Evolutionary conservation across 30 jellyfish, hydroid and myxozoan genomes (phyloP), one percentile per base, ranked within the genome.

Genomic region (Cassiopea andromeda): DNA sequence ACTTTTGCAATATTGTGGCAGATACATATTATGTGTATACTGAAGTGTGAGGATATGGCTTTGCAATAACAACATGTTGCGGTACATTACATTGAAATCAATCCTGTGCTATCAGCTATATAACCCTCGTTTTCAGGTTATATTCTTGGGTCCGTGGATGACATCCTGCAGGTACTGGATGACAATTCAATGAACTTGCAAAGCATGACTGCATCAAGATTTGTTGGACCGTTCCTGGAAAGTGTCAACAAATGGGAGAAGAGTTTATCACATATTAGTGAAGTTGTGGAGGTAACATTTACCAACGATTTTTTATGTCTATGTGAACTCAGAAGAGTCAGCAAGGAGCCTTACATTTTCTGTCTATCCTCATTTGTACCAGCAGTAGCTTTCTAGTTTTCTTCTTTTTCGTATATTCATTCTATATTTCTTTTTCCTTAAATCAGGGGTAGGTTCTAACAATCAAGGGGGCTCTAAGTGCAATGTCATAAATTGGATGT

Each of bases 171-270:
- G 83, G 88, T 87, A 16, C 94, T 95, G 2, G 99, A 95, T 60
- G 99, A 95, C 89, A 95, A 95, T 69, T 82, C 99, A 15, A 95
- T 95, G 99, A 95, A 95, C 81, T 89, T 95, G 47, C 99, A 95
- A 78, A 95, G 99, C 79, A 95, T 95, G 99, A 91, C 98, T 16
- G 99, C 99, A 18, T 95, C 99, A 48, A 88, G 99, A 43, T 95
- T 95, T 60, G 99, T 95, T 74, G 99, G 98, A 14, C 99, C 99
- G 13, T 95, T 95, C 77, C 93, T 95, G 7, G 98, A 95, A 19
- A 91, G 93, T 75, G 99, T 95, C 64, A 84, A 91, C 60, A 92
- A 95, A 72, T 95, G 99, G 99, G 99, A 95, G 87, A 95, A 91
- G 82, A 87, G 94, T 73, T 85, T 95, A 72, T 95, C 99, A 58